Conservation (phyloP, 2,113 vertebrate species). For the Festucalex cinctus region DNA sequence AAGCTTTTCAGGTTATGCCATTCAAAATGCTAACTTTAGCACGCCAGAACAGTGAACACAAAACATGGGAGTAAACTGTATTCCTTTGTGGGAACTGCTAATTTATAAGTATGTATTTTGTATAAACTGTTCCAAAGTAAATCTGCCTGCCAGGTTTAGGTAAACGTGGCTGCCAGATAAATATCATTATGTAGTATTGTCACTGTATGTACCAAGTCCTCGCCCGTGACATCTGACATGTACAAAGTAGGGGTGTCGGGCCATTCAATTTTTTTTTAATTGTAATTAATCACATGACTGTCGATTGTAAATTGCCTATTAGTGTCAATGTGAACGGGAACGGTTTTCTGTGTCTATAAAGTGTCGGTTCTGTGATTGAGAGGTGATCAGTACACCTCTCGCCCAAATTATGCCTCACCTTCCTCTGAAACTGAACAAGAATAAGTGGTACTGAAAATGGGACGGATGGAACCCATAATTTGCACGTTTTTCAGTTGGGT, state of each 20-base stretch:
- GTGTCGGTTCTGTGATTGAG: background rate
- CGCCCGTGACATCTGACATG: conserved; percentile 25
- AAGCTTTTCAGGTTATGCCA: conserved; percentile 27
- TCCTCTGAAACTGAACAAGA: background rate
- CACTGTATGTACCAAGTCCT: conserved; percentile 27
- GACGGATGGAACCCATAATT: conserved; percentile 3
- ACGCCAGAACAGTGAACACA: conserved; percentile 12
- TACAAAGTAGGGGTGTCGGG: no score
- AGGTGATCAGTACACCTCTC: background rate
- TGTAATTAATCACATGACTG: no score
- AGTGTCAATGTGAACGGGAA: background rate
- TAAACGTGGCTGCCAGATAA: conserved; percentile 33
- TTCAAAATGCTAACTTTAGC: conserved; percentile 33
- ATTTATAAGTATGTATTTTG: conserved; percentile 1
- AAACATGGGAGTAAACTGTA: conserved; percentile 15
- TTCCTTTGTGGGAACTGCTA: conserved; percentile 11
- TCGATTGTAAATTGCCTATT: background rate
- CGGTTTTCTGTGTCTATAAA: background rate
- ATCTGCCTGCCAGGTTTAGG: conserved; percentile 35
- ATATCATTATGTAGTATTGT: conserved; percentile 28
- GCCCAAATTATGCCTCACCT: background rate
- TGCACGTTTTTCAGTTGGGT: conserved; percentile 3
- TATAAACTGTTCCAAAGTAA: conserved; percentile 47
- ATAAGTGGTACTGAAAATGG: background rate
- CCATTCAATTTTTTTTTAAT: no score